phyloP scores from a whole-genome alignment of 2,797 vertebrate genomes.

The Gallinago nigripennis region DNA sequence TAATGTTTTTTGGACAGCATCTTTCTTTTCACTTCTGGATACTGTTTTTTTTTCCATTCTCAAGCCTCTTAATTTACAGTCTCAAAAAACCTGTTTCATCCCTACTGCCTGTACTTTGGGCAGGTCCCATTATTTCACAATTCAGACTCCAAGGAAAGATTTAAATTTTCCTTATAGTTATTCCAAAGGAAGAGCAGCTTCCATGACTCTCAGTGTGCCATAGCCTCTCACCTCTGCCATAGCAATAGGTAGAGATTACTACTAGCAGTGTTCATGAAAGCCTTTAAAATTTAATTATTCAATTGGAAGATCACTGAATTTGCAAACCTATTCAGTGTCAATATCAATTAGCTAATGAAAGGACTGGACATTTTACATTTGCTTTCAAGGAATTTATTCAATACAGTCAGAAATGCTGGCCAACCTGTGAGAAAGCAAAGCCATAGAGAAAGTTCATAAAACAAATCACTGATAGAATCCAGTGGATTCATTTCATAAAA shows the following conservation, averaged over 20 bases:
- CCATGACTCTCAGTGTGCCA: not conserved
- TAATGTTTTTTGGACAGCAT: not conserved
- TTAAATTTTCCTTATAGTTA: not conserved
- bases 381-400: not conserved
- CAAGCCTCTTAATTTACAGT: not conserved
- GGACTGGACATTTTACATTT: fast-evolving
- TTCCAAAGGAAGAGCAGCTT: not conserved
- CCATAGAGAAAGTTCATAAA: not conserved
- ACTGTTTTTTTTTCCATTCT: not conserved
- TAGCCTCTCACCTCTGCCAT: not conserved
- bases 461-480: not conserved
- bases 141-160: not conserved
- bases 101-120: not conserved
- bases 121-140: not conserved
- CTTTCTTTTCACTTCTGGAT: not conserved
- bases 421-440: not conserved
- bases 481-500: not conserved
- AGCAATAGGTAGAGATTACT: not conserved
- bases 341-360: not conserved
- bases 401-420: not conserved
- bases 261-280: not conserved
- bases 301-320: not conserved
- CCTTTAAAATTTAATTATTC: not conserved
- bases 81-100: not conserved
- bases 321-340: not conserved